A percentile compares a stretch with the other conserved stretches of the same genome.
Evolutionary conservation across 1,140 invertebrate genomes (phyloP).

Genomic region (Dreissena polymorpha): DNA sequence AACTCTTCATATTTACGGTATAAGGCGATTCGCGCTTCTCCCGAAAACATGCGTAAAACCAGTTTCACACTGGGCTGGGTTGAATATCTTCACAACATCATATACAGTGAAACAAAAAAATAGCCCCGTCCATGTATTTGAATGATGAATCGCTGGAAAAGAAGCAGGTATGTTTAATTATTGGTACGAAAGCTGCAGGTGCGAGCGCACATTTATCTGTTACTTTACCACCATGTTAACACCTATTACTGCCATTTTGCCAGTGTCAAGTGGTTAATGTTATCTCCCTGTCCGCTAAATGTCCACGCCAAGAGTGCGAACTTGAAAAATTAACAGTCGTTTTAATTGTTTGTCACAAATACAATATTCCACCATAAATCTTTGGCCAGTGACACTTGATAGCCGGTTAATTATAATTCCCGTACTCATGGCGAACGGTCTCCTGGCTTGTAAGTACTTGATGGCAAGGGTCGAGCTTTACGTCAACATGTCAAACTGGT

Average conservation of each 20-base stretch:
- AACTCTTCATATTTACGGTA: too few species aligned
- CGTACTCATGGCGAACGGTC: neutral
- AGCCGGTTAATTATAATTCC: neutral
- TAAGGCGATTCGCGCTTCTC: too few species aligned
- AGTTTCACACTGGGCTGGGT: too few species aligned
- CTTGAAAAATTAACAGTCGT: slow-evolving; percentile 10
- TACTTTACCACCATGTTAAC: too few species aligned
- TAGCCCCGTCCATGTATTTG: too few species aligned
- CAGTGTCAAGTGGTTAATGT: neutral
- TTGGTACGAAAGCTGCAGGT: too few species aligned
- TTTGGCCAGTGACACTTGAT: neutral
- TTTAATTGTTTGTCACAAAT: slow-evolving; percentile 9
- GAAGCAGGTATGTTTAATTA: too few species aligned
- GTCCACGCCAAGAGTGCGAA: neutral
- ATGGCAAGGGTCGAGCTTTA: neutral
- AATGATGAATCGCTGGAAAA: too few species aligned
- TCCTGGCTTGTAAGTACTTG: neutral
- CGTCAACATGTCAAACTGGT: neutral
- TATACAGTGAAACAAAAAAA: too few species aligned
- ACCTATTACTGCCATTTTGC: slow-evolving; percentile 1
- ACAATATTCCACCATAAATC: slow-evolving; percentile 2
- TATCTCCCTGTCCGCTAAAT: neutral
- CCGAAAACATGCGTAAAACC: too few species aligned
- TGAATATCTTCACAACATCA: too few species aligned
- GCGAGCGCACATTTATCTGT: too few species aligned